These are phyloP conservation scores for Sarcophaga rosellei DNA, from an alignment of 2,888 invertebrate species.

Conservation along the genomic window DNA sequence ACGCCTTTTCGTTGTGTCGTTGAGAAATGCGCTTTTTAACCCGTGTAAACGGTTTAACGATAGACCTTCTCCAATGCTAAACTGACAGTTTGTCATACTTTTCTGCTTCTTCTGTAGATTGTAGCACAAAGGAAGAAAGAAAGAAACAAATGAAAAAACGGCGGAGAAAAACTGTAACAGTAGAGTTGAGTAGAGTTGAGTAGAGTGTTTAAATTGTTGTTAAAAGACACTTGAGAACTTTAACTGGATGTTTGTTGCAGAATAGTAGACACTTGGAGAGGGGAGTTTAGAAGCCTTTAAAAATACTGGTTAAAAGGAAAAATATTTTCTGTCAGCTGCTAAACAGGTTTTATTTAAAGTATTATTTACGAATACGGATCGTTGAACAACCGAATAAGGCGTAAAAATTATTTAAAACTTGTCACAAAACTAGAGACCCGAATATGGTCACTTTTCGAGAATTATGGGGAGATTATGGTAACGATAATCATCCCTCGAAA, in stretches of 20 bases:
- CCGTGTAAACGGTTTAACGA: constrained; percentile 60
- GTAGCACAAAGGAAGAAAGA: constrained; percentile 15
- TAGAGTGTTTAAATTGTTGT: not conserved
- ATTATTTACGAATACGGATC: too few species aligned
- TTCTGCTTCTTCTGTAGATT: constrained; percentile 50
- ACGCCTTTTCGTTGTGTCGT: constrained; percentile 52
- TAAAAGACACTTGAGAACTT: not conserved
- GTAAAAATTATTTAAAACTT: too few species aligned
- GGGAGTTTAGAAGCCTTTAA: not conserved
- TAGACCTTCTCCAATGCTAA: not conserved
- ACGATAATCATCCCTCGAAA: too few species aligned
- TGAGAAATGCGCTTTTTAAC: constrained; percentile 62
- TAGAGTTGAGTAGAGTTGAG: not conserved
- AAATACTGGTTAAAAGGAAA: not conserved
- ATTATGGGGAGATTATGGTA: too few species aligned
- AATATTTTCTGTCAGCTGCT: too few species aligned
- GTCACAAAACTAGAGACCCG: too few species aligned
- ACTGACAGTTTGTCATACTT: constrained; percentile 17
- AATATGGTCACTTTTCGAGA: too few species aligned
- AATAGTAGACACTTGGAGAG: not conserved
- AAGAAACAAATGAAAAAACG: not conserved
- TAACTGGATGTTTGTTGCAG: not conserved
- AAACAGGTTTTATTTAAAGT: too few species aligned
- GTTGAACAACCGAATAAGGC: too few species aligned
- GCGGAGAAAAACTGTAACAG: not conserved